These are phyloP conservation scores for Metridium senile DNA, from an alignment of 92 coral and sea anemone genomes.

Conservation along the genomic window DNA sequence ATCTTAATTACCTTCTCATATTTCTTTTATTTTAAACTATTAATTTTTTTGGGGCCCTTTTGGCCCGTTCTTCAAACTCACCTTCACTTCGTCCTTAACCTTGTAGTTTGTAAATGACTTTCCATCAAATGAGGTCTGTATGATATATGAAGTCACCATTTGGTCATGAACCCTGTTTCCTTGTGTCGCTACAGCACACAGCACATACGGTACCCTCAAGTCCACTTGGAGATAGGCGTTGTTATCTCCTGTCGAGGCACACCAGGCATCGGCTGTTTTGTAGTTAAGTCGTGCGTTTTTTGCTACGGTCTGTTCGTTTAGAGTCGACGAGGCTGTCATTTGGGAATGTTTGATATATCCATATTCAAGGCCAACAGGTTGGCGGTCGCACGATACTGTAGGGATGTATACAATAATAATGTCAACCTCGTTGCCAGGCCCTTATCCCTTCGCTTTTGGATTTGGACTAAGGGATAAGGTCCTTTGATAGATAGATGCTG, in stretches of 20 bases:
- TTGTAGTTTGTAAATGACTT: background rate
- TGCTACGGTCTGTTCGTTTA: background rate
- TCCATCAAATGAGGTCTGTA: slow-evolving; percentile 14
- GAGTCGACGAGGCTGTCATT: slow-evolving; percentile 11
- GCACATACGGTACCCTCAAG: background rate
- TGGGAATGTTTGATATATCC: slow-evolving; percentile 1
- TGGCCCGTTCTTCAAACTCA: too few species aligned
- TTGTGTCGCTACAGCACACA: slow-evolving; percentile 25
- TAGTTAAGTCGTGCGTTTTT: slow-evolving; percentile 1
- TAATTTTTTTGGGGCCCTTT: too few species aligned
- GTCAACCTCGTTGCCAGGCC: too few species aligned
- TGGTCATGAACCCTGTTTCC: slow-evolving; percentile 13
- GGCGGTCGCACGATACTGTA: slow-evolving; percentile 4
- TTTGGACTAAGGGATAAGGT: too few species aligned
- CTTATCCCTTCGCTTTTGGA: too few species aligned
- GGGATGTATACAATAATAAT: background rate
- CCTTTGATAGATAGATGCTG: too few species aligned
- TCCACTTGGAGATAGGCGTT: slow-evolving; percentile 10
- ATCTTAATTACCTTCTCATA: background rate
- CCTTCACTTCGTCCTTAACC: slow-evolving; percentile 4
- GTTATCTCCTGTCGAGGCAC: background rate
- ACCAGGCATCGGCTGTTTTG: background rate
- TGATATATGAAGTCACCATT: background rate
- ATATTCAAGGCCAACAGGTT: slow-evolving; percentile 5
- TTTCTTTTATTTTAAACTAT: background rate